These are phyloP conservation scores for Peucedramus taeniatus DNA, from an alignment of 2,113 vertebrate species.

Conservation along the genomic window DNA sequence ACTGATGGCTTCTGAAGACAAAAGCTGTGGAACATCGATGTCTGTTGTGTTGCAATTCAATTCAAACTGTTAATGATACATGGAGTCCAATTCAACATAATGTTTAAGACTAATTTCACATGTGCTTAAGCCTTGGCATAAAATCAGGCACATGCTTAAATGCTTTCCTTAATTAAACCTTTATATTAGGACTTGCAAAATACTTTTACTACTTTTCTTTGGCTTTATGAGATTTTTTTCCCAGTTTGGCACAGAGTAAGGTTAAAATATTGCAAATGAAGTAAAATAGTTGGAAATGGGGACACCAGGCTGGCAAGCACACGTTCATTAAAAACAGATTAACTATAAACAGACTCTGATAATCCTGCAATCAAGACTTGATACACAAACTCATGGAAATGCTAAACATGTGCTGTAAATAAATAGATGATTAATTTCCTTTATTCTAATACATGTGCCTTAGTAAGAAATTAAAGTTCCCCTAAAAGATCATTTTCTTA, in stretches of 20 bases:
- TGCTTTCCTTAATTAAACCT: constrained; percentile 44
- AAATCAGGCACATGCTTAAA: constrained; percentile 35
- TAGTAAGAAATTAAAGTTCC: constrained; percentile 3
- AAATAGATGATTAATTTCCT: constrained; percentile 42
- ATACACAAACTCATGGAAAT: constrained; percentile 47
- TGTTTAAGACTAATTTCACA: constrained; percentile 39
- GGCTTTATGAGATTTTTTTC: not conserved
- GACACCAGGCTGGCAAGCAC: constrained; percentile 13
- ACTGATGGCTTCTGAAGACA: not conserved
- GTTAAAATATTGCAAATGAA: constrained; percentile 5
- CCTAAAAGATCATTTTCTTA: constrained; percentile 1
- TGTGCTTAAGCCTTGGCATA: constrained; percentile 34
- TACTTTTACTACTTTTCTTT: constrained; percentile 8
- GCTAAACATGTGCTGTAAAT: constrained; percentile 45
- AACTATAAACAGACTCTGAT: constrained; percentile 35
- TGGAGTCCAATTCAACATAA: constrained; percentile 1
- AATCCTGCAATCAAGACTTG: constrained; percentile 55
- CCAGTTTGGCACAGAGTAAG: not conserved
- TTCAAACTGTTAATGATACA: constrained; percentile 40
- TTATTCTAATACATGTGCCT: not conserved
- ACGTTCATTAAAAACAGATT: constrained; percentile 61
- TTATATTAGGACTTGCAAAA: not conserved
- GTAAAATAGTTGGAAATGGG: constrained; percentile 2
- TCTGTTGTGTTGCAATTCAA: not conserved
- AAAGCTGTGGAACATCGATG: not conserved